These are phyloP conservation scores for Drosophila willistoni DNA, from an alignment of 1,140 invertebrate species.

Conservation along the genomic window DNA sequence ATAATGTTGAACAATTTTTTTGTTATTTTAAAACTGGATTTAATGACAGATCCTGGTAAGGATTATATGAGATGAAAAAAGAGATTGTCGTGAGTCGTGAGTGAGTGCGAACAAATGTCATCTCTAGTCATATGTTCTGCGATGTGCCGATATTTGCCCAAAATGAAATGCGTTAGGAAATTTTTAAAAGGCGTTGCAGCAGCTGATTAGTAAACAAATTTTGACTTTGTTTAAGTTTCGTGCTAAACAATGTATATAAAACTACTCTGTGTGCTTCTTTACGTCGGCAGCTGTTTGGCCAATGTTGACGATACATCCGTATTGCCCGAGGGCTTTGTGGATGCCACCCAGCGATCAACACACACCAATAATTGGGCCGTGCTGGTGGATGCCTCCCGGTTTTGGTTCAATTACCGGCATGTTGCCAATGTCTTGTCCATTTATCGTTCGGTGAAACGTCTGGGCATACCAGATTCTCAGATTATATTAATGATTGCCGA, in stretches of 20 bases:
- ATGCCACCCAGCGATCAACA: constrained; percentile 79
- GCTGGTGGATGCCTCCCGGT: constrained; percentile 97
- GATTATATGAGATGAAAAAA: neutral
- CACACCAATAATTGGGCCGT: constrained; percentile 99
- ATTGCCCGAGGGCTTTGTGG: constrained; percentile 68
- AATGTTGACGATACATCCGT: constrained; percentile 38
- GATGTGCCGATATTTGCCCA: neutral
- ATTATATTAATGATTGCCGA: constrained; percentile 99
- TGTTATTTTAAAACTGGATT: neutral
- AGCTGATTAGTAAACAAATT: constrained; percentile 11
- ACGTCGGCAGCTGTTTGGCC: neutral
- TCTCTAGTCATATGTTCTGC: neutral
- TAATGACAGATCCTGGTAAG: neutral
- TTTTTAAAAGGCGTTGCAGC: constrained; percentile 4
- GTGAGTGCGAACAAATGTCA: neutral
- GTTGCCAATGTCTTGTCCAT: constrained; percentile 99
- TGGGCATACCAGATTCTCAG: constrained; percentile 98
- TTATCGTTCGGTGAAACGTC: constrained; percentile 97
- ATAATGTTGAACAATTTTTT: no score
- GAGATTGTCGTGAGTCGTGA: neutral
- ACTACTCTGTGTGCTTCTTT: constrained; percentile 2
- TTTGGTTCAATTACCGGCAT: constrained; percentile 99
- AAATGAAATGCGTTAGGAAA: constrained; percentile 10
- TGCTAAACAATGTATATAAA: neutral
- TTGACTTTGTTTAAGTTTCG: neutral